Base-by-base conservation (phyloP, 2,888 invertebrate genomes). In the Spodoptera picta region DNA sequence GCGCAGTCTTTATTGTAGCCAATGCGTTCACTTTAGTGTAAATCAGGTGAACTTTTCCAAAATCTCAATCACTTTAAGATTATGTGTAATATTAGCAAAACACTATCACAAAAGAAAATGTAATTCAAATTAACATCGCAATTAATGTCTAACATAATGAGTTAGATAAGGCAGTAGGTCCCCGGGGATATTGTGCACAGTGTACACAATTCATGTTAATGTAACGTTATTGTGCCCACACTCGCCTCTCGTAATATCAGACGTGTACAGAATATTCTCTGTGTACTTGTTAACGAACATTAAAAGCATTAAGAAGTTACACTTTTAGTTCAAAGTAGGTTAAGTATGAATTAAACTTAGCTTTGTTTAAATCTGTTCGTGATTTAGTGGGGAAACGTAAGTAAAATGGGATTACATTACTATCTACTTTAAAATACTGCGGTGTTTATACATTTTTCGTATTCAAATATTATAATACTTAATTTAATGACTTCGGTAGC, bases 61-160 rank as follows among this genome's bases (percentile, higher is more conserved):
- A 27, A 27, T 27, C 0, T 27, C 0, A 0, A 5, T 27, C 5
- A 27, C 27, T 27, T 27, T 27, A 27, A 3, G 27, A 27, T 27
- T 27, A 6, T 6, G 6, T 19, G 6, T 19, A 19, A 12, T 4
- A 45, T 24, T 14, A 11, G 3, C 43, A 31, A 49, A 61, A 71
- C 54, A 70, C 43, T 61, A 51, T 61, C 43, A 55, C 50, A 65
- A 62, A 60, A 19, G 48, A 55, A 65, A 66, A 47, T 55, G 52
- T 53, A 58, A 65, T 49, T 74, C 73, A 69, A 74, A 73, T 74
- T 69, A 77, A 82, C 75, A 65, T 67, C 65, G 69, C 80, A 81
- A 86, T 87, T 84, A 85, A 81, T 73, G 80, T 81, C 76, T 75
- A 71, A 85, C 80, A 74, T 80, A 84, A 84, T 78, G 80, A 83